These are phyloP conservation scores for Sterrhoptilus dennistouni DNA, from an alignment of 2,113 vertebrate species.

Conservation along the genomic window DNA sequence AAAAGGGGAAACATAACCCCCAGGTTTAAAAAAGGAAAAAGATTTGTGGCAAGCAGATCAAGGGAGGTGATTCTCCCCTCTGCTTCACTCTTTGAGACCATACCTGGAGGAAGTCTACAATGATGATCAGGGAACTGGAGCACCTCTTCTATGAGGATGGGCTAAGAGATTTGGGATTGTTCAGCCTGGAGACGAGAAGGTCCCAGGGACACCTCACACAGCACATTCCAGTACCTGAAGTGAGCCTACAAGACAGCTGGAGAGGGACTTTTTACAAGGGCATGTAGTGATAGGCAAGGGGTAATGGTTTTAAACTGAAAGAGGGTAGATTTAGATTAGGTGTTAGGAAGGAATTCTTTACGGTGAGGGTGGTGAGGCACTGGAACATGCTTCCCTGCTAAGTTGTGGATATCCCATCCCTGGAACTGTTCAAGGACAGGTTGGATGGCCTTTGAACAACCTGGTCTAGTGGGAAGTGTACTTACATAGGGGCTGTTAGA, in stretches of 20 bases:
- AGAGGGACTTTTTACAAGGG: neutral
- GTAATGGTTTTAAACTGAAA: neutral
- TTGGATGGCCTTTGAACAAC: neutral
- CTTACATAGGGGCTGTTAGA: neutral
- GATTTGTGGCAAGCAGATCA: neutral
- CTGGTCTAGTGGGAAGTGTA: neutral
- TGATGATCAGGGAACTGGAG: neutral
- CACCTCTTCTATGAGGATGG: accelerated
- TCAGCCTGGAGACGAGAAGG: neutral
- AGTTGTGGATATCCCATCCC: neutral
- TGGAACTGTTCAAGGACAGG: neutral
- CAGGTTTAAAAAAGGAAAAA: neutral
- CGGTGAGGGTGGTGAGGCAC: neutral
- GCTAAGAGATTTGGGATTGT: neutral
- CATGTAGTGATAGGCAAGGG: neutral
- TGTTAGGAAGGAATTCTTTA: neutral
- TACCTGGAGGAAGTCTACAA: neutral
- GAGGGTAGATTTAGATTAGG: neutral
- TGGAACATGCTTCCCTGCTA: neutral
- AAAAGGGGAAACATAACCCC: neutral
- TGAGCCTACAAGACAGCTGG: neutral
- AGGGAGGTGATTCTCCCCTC: neutral
- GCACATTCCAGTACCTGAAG: neutral
- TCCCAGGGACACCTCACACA: neutral
- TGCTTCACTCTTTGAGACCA: neutral